Evolutionary conservation across 2,888 invertebrate genomes (phyloP).

Genomic region (Ethmia dodecea): DNA sequence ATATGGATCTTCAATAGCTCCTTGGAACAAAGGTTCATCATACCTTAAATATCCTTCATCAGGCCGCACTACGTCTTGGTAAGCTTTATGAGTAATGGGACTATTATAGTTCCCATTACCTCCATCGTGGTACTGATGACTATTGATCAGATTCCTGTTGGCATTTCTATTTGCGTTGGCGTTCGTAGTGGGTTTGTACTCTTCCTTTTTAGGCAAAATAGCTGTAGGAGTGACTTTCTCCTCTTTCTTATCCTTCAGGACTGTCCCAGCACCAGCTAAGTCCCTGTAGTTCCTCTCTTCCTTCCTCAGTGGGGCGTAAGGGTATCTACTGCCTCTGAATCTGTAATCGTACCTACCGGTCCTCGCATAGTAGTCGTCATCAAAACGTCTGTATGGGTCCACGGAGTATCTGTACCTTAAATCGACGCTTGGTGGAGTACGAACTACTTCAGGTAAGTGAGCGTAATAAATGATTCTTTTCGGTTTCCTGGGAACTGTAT

Average conservation of each 20-base stretch:
- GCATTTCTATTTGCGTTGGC: conserved; percentile 31
- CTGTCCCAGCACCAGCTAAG: conserved; percentile 54
- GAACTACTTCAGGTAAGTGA: conserved; percentile 82
- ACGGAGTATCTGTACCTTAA: conserved; percentile 69
- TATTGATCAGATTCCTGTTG: conserved; percentile 58
- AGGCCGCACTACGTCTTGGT: conserved; percentile 49
- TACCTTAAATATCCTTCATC: conserved; percentile 60
- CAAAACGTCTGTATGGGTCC: conserved; percentile 61
- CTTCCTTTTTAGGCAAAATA: conserved; percentile 59
- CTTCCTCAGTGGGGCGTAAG: conserved; percentile 61
- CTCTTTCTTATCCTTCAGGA: conserved; percentile 57
- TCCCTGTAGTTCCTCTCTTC: conserved; percentile 69
- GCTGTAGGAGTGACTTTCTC: conserved; percentile 69
- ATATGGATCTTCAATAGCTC: conserved; percentile 61
- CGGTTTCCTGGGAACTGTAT: conserved; percentile 63
- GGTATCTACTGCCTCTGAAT: conserved; percentile 60
- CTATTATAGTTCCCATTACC: conserved; percentile 43
- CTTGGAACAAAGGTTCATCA: conserved; percentile 63
- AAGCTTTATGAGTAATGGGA: conserved; percentile 50
- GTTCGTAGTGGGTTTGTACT: conserved; percentile 30
- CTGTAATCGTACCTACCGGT: conserved; percentile 65
- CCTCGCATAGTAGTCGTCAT: conserved; percentile 58
- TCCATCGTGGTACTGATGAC: conserved; percentile 65
- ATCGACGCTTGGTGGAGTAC: conserved; percentile 78
- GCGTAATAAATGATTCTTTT: conserved; percentile 84